Base-by-base conservation (phyloP, 2,888 invertebrate species). In the Drosophila borealis region DNA sequence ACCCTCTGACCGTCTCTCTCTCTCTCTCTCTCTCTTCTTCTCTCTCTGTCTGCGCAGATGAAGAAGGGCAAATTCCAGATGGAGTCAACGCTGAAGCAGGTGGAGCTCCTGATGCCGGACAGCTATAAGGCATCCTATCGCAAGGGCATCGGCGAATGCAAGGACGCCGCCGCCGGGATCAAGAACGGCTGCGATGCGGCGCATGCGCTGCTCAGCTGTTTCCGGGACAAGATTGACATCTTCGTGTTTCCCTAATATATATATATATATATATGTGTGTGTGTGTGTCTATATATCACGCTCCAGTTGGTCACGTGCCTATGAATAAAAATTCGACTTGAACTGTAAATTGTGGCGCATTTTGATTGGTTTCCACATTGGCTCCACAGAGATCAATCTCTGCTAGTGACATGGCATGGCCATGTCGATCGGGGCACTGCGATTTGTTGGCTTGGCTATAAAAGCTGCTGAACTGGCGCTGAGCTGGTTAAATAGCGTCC, bases 131-230 rank as follows among this genome's bases (percentile, higher is more conserved):
- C 81, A 0, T 79, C 89, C 6, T 91, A 91, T 61, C 75, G 74
- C 44, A 63, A 62, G n/a, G 92, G 91, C 8, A 48, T 91, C 34
- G 21, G 39, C 0, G 60, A 71, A 1, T 92, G 92, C 69, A 91
- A 91, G 56, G 85, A 90, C 61, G 55, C 86, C 5, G 89, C 87
- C 0, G 74, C 65, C 3, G 92, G 91, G 13, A 81, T 91, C n/a
- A 92, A 92, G 63, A 91, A 92, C 54, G 78, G 88, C 45, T 92
- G 92, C 55, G 92, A 92, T 39, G 89, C 91, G 1, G 87, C 91
- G 0, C 81, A 87, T 59, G 79, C 88, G 0, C 46, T 91, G 17
- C 70, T 92, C 19, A 80, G 65, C 46, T 92, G 92, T 14, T 63
- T 92, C 1, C 74, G 70, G 36, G 63, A 36, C 4, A 82, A 88